A percentile compares a stretch with the other conserved stretches of the same genome.
phyloP scores from a whole-genome alignment of 2,797 vertebrate genomes.

The Leuciscus waleckii region DNA sequence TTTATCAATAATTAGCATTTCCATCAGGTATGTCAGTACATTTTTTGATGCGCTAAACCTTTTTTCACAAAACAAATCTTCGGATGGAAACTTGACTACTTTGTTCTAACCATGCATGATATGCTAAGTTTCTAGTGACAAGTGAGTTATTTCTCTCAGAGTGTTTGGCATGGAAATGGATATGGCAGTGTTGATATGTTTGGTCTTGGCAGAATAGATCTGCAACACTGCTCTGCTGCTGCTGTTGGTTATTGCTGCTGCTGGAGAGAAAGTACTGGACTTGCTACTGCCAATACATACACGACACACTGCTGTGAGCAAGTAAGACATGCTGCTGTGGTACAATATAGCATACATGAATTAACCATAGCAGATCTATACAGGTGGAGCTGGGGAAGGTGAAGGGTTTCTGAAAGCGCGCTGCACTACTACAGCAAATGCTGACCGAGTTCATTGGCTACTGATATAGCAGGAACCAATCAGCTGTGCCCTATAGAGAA shows the following conservation, averaged over 20 bases:
- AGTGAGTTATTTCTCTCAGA: background rate
- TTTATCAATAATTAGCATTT: background rate
- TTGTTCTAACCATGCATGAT: no score
- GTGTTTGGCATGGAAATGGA: background rate
- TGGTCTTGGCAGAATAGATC: background rate
- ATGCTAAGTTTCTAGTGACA: background rate
- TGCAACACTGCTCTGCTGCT: no score
- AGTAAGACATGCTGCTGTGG: no score
- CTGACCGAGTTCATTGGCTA: background rate
- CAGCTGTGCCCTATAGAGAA: background rate
- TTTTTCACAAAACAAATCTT: background rate
- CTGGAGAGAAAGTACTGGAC: background rate
- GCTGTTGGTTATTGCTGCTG: no score
- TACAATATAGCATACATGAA: no score
- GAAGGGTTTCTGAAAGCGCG: no score
- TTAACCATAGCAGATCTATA: no score
- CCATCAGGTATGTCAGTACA: background rate
- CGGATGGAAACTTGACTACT: background rate
- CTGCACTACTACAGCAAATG: background rate
- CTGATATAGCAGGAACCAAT: background rate
- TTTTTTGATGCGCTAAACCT: background rate
- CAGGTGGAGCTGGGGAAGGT: no score
- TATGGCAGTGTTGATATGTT: background rate
- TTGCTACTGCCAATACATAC: background rate
- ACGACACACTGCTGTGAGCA: no score